Evolutionary conservation across 2,797 vertebrate genomes (phyloP).

Genomic region (Arctocebus calabarensis): DNA sequence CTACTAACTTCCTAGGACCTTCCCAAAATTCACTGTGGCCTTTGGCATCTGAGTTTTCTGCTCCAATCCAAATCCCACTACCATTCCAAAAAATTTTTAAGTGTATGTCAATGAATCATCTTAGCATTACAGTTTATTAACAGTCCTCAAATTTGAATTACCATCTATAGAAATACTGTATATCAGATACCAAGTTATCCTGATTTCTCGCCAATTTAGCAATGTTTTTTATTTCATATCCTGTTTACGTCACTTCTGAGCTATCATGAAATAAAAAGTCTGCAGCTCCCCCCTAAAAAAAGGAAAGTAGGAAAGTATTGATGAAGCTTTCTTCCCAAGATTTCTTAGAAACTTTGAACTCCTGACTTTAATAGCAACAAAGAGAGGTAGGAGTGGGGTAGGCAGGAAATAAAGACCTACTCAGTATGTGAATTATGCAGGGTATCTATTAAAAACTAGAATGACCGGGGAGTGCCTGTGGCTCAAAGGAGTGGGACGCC

Average conservation of each 20-base stretch:
- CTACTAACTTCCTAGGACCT: background rate
- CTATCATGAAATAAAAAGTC: background rate
- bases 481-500: too few species aligned
- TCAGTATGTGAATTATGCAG: background rate
- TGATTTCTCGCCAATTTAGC: background rate
- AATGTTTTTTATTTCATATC: background rate
- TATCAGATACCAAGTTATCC: background rate
- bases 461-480: too few species aligned
- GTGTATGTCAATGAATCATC: background rate
- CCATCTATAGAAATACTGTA: background rate
- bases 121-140: background rate
- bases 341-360: background rate
- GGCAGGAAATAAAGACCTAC: background rate
- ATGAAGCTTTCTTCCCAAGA: background rate
- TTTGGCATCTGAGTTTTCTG: background rate
- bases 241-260: background rate
- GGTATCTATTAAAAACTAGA: background rate
- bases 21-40: background rate
- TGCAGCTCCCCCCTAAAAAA: background rate
- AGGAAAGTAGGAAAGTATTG: background rate
- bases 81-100: background rate
- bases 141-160: background rate
- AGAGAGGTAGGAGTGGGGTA: background rate
- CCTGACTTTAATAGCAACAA: background rate
- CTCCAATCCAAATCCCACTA: background rate